Evolutionary conservation across 2,888 invertebrate species (phyloP).

Genomic region (Drosophila bunnanda): DNA sequence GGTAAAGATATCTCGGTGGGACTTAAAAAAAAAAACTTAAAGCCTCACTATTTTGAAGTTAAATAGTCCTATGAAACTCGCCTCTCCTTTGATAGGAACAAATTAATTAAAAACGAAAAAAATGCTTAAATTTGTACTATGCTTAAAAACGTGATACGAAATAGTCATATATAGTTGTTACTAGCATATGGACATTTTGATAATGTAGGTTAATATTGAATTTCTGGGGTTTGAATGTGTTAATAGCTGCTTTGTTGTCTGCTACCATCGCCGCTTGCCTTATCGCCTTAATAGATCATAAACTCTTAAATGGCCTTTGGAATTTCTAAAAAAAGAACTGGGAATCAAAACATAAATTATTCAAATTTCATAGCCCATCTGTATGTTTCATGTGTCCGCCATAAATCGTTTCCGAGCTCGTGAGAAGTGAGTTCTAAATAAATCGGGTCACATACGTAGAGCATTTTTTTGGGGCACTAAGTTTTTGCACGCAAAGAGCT

Average conservation of each 20-base stretch:
- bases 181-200: background rate
- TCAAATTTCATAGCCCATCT: constrained; percentile 26
- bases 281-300: constrained; percentile 13
- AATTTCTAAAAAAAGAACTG: constrained; percentile 10
- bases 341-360: constrained; percentile 6
- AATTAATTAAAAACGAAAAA: background rate
- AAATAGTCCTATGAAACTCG: background rate
- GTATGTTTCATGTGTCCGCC: constrained; percentile 24
- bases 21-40: too few species aligned
- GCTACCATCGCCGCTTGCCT: constrained; percentile 1
- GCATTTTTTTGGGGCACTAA: constrained; percentile 4
- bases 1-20: background rate
- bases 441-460: constrained; percentile 8
- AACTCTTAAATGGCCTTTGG: constrained; percentile 15
- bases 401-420: constrained; percentile 36
- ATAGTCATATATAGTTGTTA: too few species aligned
- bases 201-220: background rate
- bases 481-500: constrained; percentile 51
- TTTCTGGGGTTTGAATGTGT: background rate
- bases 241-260: constrained; percentile 8
- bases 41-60: background rate
- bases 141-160: background rate
- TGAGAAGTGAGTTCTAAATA: constrained; percentile 15
- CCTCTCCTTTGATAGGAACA: background rate
- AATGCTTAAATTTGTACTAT: background rate